Base-by-base conservation (phyloP, 2,113 vertebrate species). In the Maccullochella peelii region DNA sequence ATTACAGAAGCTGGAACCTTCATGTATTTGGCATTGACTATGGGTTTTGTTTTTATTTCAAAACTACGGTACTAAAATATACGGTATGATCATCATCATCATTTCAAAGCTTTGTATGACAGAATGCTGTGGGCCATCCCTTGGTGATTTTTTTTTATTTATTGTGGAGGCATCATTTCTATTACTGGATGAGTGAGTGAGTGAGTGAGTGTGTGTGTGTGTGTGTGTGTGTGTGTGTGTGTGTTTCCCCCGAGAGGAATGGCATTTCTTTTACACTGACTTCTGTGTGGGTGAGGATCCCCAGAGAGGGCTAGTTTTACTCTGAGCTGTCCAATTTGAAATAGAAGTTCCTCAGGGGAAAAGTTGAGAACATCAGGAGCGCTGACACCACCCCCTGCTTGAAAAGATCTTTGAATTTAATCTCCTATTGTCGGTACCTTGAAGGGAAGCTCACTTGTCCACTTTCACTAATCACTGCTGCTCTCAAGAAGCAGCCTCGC, bases 251-350 rank as follows among this genome's bases (percentile, higher is more conserved):
- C 11, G 75, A 84, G 82, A 85, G 27, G 83, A 79, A 89, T 91
- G 83, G 62, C 58, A 55, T 93, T 90, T 91, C 90, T 89, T 89
- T 80, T 67, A 69, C 82, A 36, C 74, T 4, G 33, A 75, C 84
- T 68, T 80, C 77, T 87, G 86, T 85, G 88, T 73, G 79, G 77
- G 86, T 73, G 88, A 74, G 86, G 25, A 52, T 90, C 88, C 87
- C 89, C 50, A 8, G 87, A 84, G 86, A 81, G 65, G 86, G 88
- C 83, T 90, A 83, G 83, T 92, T 92, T 93, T 92, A 88, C 91
- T 83, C 69, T 16, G 52, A 78, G 86, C 80, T 82, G 83, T 91
- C 91, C 82, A 91, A 85, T 88, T 84, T 92, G 90, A 93, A 93
- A 92, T 25, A 80, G 79, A 63, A 93, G 80, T 81, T 93, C 87